Base-by-base conservation (phyloP, 1,140 invertebrate genomes). In the Hylaeus volcanicus region DNA sequence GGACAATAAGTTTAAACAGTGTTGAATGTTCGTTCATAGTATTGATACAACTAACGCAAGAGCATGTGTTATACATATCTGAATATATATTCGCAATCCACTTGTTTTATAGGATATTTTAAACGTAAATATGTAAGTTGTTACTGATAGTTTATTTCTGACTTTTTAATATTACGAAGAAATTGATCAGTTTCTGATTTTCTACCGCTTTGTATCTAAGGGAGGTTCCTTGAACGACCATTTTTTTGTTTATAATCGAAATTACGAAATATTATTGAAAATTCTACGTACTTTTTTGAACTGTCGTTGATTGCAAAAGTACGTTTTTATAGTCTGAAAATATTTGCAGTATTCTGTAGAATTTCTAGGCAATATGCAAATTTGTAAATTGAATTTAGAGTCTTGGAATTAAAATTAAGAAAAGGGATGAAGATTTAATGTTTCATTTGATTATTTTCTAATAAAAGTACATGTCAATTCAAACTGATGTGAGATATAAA, bases 1-100 rank as follows among this genome's bases (percentile, higher is more conserved):
- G 43, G 65, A 77, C 65, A 77, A 77, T 77, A 77, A 60, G 74
- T 70, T 77, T 70, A 66, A 77, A 14, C 66, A 51, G 43, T 77
- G 39, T 76, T 76, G 63, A 68, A 68, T 56, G 74, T 76, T 76
- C 12, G 66, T 77, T 76, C 43, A 60, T 69, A 37, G 65, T 69
- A 69, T 76, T 51, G 74, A 60, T 77, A 48, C 43, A 77, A 77
- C 11, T 39, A 39, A 70, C 15, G 60, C 26, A 26, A 41, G 15
- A 39, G 5, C 11, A 15, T n/a, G 51, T 45, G 63, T 66, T 66
- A 75, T 39, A 76, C 64, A 76, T 76, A 69, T 76, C 74, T 69
- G 53, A 76, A 76, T 76, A 39, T 76, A 58, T 12, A 69, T 37
- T 48, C n/a, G n/a, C 48, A 45, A 14, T 41, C 55, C 11, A 55